Conservation (phyloP, 1,140 invertebrate species). For the Diplogasteroides magnus region DNA sequence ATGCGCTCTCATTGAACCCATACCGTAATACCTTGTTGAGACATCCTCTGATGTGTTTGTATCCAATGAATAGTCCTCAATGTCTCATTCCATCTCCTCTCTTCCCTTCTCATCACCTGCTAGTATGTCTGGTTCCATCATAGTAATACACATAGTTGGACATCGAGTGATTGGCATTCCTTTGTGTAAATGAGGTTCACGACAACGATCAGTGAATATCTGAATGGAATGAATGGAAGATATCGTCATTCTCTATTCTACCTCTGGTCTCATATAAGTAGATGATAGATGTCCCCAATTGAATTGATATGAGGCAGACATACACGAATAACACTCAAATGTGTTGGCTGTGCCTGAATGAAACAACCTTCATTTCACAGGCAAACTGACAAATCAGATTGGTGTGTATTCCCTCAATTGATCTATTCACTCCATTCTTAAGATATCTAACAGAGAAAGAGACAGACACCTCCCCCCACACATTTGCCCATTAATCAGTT, state of each 20-base stretch:
- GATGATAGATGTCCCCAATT: slow-evolving; percentile 45
- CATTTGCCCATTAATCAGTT: no score
- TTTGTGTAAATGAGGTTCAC: slow-evolving; percentile 38
- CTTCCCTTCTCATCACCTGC: no score
- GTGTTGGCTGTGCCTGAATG: neutral
- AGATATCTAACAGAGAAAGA: no score
- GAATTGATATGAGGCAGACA: slow-evolving; percentile 48
- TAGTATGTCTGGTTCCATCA: slow-evolving; percentile 47
- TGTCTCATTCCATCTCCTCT: slow-evolving; percentile 52
- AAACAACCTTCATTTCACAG: no score
- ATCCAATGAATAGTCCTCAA: slow-evolving; percentile 50
- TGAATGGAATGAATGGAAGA: slow-evolving; percentile 23
- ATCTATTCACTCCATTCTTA: no score
- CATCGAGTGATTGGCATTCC: slow-evolving; percentile 48
- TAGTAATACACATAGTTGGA: slow-evolving; percentile 42
- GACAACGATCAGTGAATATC: slow-evolving; percentile 48
- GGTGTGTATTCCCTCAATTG: no score
- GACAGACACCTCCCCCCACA: no score
- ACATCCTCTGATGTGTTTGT: slow-evolving; percentile 52
- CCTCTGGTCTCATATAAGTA: slow-evolving; percentile 47
- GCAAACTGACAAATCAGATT: neutral
- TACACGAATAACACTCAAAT: slow-evolving; percentile 51
- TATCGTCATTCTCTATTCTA: slow-evolving; percentile 15
- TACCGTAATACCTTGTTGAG: slow-evolving; percentile 42
- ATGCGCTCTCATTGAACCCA: slow-evolving; percentile 47